A percentile compares a stretch with the other conserved stretches of the same genome.
phyloP scores from a whole-genome alignment of 2,113 vertebrate genomes.

The Mixornis gularis region DNA sequence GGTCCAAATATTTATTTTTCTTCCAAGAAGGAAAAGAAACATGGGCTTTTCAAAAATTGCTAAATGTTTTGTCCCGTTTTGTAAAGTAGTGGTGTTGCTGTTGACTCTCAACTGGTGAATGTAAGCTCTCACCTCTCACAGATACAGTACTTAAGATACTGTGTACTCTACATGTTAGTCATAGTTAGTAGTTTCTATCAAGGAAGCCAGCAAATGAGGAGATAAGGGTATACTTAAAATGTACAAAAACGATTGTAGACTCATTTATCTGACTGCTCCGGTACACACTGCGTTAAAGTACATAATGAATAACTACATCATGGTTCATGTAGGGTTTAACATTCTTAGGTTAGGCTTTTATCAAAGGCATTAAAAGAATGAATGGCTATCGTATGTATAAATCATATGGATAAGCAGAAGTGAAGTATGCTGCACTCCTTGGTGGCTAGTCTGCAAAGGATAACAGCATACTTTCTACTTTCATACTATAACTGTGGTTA shows the following conservation, averaged over 20 bases:
- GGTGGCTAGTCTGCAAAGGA: not conserved
- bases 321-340: slow-evolving; percentile 59
- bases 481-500: not conserved
- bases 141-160: not conserved
- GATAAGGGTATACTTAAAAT: slow-evolving; percentile 46
- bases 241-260: slow-evolving; percentile 10
- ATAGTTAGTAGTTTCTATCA: slow-evolving; percentile 31
- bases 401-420: slow-evolving; percentile 38
- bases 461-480: not conserved
- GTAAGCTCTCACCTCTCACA: not conserved
- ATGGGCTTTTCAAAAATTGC: not conserved
- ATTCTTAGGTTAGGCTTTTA: slow-evolving; percentile 51
- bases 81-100: not conserved
- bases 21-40: not conserved
- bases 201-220: slow-evolving; percentile 42
- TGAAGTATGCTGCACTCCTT: not conserved
- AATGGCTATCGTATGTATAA: not conserved
- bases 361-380: slow-evolving; percentile 45
- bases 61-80: not conserved
- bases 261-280: slow-evolving; percentile 24
- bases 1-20: not conserved
- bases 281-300: not conserved
- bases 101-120: slow-evolving; percentile 16
- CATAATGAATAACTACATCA: slow-evolving; percentile 33
- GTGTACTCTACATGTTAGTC: not conserved